Conservation (phyloP, 2,113 vertebrate species). For the Gallinago undulata region DNA sequence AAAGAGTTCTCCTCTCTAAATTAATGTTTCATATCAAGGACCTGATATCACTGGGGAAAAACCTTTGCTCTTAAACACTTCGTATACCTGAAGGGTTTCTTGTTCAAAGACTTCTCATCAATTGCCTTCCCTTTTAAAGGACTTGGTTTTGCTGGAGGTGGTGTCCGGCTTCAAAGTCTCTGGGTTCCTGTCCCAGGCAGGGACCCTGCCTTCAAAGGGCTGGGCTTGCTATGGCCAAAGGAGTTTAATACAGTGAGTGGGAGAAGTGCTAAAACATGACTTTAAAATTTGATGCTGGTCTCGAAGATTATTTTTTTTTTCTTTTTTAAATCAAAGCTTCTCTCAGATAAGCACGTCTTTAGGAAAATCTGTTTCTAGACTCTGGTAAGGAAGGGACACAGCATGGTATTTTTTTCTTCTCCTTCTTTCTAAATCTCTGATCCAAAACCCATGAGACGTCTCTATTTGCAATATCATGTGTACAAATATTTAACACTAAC, state of each 20-base stretch:
- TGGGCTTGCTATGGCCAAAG: neutral
- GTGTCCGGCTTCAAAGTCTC: neutral
- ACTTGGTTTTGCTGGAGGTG: neutral
- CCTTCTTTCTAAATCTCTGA: neutral
- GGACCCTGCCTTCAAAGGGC: neutral
- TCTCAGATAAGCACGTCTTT: neutral
- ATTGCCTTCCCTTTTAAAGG: neutral
- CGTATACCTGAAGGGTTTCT: neutral
- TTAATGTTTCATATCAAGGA: neutral
- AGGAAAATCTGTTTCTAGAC: neutral
- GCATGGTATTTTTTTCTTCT: neutral
- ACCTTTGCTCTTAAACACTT: neutral
- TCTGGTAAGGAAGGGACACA: neutral
- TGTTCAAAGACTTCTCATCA: neutral
- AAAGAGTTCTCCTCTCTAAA: neutral
- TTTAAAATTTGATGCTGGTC: neutral
- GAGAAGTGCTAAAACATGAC: neutral
- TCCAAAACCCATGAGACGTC: neutral
- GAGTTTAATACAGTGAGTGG: neutral
- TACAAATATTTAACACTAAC: conserved; percentile 41
- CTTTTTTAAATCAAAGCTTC: neutral
- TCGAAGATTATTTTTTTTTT: neutral
- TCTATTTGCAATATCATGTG: neutral
- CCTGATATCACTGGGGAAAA: neutral
- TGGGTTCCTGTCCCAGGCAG: neutral